These are phyloP conservation scores for Melanerpes formicivorus DNA, from an alignment of 2,113 vertebrate genomes.

Conservation along the genomic window DNA sequence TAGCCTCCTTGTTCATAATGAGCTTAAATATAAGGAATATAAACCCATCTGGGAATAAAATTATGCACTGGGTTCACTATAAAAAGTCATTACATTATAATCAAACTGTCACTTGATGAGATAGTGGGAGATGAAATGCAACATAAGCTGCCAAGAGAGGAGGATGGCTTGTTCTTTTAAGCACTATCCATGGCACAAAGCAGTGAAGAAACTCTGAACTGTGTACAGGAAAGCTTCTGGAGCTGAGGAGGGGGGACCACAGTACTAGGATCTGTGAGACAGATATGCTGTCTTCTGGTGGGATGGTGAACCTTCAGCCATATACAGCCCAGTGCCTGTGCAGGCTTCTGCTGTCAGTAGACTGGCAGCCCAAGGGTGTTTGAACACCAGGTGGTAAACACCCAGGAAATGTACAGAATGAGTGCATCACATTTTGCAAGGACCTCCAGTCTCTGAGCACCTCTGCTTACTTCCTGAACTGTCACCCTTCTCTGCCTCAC, in stretches of 20 bases:
- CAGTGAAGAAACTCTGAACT: slow-evolving; percentile 18
- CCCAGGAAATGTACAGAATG: not conserved
- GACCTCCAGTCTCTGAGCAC: not conserved
- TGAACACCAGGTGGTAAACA: not conserved
- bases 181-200: not conserved
- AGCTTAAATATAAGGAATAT: slow-evolving; percentile 74
- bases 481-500: not conserved
- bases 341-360: not conserved
- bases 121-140: slow-evolving; percentile 68
- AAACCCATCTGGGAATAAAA: slow-evolving; percentile 77
- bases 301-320: not conserved
- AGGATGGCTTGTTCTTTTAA: slow-evolving; percentile 40
- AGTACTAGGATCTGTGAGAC: not conserved
- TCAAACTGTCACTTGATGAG: slow-evolving; percentile 76
- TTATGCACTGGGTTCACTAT: slow-evolving; percentile 62
- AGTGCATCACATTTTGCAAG: fast-evolving
- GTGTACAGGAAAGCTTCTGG: not conserved
- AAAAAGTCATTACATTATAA: slow-evolving; percentile 79
- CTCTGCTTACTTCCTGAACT: not conserved
- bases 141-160: slow-evolving; percentile 58
- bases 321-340: fast-evolving
- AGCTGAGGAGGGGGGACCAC: not conserved
- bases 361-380: not conserved
- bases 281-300: not conserved
- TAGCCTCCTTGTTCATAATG: slow-evolving; percentile 61